phyloP scores from a whole-genome alignment of 2,888 invertebrate species.

The Lysandra bellargus region DNA sequence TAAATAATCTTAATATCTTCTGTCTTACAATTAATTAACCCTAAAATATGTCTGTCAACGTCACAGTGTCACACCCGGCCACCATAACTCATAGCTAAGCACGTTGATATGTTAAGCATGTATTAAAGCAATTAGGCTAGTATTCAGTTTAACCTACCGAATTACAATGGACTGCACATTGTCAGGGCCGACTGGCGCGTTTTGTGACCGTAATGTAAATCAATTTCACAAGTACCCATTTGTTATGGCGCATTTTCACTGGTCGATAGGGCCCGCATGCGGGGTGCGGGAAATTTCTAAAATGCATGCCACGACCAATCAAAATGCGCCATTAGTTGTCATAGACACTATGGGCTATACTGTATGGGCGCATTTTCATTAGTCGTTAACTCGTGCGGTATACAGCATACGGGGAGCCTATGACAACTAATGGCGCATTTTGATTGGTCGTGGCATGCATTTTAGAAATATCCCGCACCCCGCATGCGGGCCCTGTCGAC shows the following conservation, averaged over 20 bases:
- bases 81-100: slow-evolving; percentile 28
- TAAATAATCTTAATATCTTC: slow-evolving; percentile 5
- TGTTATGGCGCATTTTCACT: background rate
- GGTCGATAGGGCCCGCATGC: no score
- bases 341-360: no score
- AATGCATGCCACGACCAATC: no score
- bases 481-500: no score
- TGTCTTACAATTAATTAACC: slow-evolving; percentile 29
- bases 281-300: no score
- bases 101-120: slow-evolving; percentile 31
- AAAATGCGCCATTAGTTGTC: no score
- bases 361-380: no score
- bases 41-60: slow-evolving; percentile 28
- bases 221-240: slow-evolving; percentile 16
- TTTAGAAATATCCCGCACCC: no score
- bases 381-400: no score
- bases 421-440: no score
- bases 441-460: no score
- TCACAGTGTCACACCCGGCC: slow-evolving; percentile 21
- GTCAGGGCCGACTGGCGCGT: slow-evolving; percentile 12
- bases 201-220: slow-evolving; percentile 24
- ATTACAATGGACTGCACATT: slow-evolving; percentile 25
- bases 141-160: slow-evolving; percentile 29
- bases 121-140: slow-evolving; percentile 29
- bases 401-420: no score